These are phyloP conservation scores for Arge pagana DNA, from an alignment of 2,888 invertebrate species.

Conservation along the genomic window DNA sequence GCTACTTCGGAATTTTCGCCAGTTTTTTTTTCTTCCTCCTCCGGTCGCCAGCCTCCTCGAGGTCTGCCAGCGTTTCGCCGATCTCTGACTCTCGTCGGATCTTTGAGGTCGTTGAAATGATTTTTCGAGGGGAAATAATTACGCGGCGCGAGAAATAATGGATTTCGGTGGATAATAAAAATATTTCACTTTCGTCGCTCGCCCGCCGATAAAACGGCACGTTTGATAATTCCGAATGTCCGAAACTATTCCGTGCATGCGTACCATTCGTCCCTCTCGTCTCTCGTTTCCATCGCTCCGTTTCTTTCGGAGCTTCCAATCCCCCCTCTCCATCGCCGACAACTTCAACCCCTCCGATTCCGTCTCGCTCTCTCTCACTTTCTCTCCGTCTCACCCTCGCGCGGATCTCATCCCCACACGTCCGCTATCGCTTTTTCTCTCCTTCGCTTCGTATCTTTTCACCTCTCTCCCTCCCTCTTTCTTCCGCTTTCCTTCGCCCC, in stretches of 20 bases:
- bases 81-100: constrained; percentile 2
- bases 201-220: too few relatives aligned
- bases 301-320: constrained; percentile 36
- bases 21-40: too few relatives aligned
- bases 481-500: constrained; percentile 13
- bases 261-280: not conserved
- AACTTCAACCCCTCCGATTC: constrained; percentile 26
- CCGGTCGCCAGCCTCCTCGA: too few relatives aligned
- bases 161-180: constrained; percentile 5
- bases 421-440: not conserved
- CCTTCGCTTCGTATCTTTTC: constrained; percentile 23
- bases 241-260: too few relatives aligned
- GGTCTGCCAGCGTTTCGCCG: not conserved
- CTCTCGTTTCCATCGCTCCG: constrained; percentile 9
- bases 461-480: constrained; percentile 12
- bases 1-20: too few relatives aligned
- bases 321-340: constrained; percentile 31
- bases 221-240: too few relatives aligned
- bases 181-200: constrained; percentile 1
- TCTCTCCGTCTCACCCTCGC: constrained; percentile 20
- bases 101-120: constrained; percentile 8
- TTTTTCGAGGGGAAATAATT: constrained; percentile 6
- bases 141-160: not conserved
- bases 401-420: constrained; percentile 8
- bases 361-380: constrained; percentile 19